Evolutionary conservation across 2,113 vertebrate genomes (phyloP).

Genomic region (Pleuronectes platessa): DNA sequence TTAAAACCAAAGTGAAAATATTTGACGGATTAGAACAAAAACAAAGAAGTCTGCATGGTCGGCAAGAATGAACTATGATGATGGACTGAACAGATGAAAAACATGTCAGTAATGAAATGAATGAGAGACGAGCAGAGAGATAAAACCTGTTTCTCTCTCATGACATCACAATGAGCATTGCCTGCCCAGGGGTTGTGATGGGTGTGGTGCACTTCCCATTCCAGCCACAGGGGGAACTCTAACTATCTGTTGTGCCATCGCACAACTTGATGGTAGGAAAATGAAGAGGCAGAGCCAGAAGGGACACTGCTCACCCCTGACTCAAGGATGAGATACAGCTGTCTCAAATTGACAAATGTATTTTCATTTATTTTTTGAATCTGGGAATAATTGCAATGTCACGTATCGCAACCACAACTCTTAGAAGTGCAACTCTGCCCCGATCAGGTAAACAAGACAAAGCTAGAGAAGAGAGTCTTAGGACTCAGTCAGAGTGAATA

Average conservation of each 20-base stretch:
- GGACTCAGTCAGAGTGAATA: conserved; percentile 3
- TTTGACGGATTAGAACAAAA: background rate
- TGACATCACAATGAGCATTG: conserved; percentile 1
- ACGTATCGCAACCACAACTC: background rate
- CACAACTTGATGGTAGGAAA: background rate
- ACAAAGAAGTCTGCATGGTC: background rate
- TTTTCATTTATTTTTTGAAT: background rate
- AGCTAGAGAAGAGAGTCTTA: conserved; percentile 1
- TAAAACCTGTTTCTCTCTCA: background rate
- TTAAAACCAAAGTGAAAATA: background rate
- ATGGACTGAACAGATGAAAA: conserved; percentile 17
- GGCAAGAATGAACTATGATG: conserved; percentile 8
- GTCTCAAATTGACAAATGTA: background rate
- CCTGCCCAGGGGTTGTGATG: background rate
- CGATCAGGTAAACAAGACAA: background rate
- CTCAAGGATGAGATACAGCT: background rate
- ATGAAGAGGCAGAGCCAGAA: background rate
- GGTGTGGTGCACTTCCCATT: conserved; percentile 60
- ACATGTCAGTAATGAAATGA: conserved; percentile 26
- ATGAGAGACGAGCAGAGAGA: background rate
- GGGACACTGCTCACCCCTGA: background rate
- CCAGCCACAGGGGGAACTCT: conserved; percentile 47
- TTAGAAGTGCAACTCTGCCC: background rate
- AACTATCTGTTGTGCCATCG: background rate
- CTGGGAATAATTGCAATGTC: background rate